A percentile compares a stretch with the other conserved stretches of the same genome.
Conservation (phyloP, 1,140 invertebrate species). For the Drosophila ogumai region DNA sequence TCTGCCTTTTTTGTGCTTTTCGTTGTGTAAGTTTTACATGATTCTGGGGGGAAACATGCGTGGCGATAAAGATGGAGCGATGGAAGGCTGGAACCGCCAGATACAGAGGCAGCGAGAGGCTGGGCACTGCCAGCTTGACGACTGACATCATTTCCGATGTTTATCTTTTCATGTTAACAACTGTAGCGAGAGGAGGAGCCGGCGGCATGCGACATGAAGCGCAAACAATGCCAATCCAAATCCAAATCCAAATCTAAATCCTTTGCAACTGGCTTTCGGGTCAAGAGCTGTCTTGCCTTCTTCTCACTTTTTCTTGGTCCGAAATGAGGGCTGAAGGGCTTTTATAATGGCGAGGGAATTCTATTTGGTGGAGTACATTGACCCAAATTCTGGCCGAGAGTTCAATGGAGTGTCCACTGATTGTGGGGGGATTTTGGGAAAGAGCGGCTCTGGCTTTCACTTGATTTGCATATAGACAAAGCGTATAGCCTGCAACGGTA, state of each 20-base stretch:
- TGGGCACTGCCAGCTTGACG: slow-evolving; percentile 60
- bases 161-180: slow-evolving; percentile 81
- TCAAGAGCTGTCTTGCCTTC: slow-evolving; percentile 27
- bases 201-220: slow-evolving; percentile 38
- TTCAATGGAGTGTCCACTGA: slow-evolving; percentile 16
- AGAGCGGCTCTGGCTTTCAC: slow-evolving; percentile 66
- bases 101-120: slow-evolving; percentile 30
- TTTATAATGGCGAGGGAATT: slow-evolving; percentile 1
- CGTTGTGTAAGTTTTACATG: slow-evolving; percentile 40
- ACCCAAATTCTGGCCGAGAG: slow-evolving; percentile 22
- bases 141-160: slow-evolving; percentile 83
- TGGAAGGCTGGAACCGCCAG: slow-evolving; percentile 5
- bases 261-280: slow-evolving; percentile 36
- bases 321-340: not conserved
- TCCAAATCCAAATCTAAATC: slow-evolving; percentile 13
- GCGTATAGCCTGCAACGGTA: slow-evolving; percentile 30
- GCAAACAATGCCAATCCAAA: slow-evolving; percentile 38
- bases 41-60: slow-evolving; percentile 31
- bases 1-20: slow-evolving; percentile 35
- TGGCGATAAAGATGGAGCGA: slow-evolving; percentile 18
- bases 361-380: slow-evolving; percentile 28
- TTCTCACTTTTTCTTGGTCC: slow-evolving; percentile 30
- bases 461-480: slow-evolving; percentile 74
- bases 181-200: slow-evolving; percentile 33
- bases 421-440: slow-evolving; percentile 4